Evolutionary conservation across 2,113 vertebrate species (phyloP).

Genomic region (Tor tambroides): DNA sequence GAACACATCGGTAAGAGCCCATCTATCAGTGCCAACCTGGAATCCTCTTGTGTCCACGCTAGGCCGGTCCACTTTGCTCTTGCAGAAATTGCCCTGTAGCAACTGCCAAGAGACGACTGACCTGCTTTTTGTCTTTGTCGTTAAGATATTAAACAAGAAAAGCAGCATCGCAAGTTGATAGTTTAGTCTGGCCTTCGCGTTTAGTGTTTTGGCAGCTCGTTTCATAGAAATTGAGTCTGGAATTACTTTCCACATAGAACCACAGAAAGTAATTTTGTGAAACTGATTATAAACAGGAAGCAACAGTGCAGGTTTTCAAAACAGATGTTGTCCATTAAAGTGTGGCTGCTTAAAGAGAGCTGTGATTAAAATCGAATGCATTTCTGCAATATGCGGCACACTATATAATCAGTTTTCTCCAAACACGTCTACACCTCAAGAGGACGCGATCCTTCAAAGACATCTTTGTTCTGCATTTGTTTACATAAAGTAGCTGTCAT

Average conservation of each 20-base stretch:
- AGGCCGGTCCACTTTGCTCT: not conserved
- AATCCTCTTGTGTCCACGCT: not conserved
- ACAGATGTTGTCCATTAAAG: constrained; percentile 75
- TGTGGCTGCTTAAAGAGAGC: constrained; percentile 62
- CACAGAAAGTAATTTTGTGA: constrained; percentile 65
- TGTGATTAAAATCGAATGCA: constrained; percentile 62
- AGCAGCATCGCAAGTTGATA: not conserved
- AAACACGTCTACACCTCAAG: constrained; percentile 53
- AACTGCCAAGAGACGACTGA: constrained; percentile 38
- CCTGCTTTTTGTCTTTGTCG: constrained; percentile 41
- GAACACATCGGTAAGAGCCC: constrained; percentile 90
- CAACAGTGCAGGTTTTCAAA: constrained; percentile 64
- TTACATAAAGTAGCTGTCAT: constrained; percentile 9
- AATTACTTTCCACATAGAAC: constrained; percentile 72
- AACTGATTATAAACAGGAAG: constrained; percentile 71
- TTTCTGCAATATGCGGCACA: constrained; percentile 66
- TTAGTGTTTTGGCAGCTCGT: constrained; percentile 58
- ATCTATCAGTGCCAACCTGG: not conserved
- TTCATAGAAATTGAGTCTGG: constrained; percentile 65
- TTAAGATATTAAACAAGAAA: not conserved
- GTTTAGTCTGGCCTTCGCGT: not conserved
- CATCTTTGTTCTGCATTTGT: constrained; percentile 30
- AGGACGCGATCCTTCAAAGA: not conserved
- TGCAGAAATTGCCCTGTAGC: not conserved
- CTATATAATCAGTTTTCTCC: constrained; percentile 64